phyloP scores from a whole-genome alignment of 1,140 invertebrate genomes.

The Drosophila nigromelanica region DNA sequence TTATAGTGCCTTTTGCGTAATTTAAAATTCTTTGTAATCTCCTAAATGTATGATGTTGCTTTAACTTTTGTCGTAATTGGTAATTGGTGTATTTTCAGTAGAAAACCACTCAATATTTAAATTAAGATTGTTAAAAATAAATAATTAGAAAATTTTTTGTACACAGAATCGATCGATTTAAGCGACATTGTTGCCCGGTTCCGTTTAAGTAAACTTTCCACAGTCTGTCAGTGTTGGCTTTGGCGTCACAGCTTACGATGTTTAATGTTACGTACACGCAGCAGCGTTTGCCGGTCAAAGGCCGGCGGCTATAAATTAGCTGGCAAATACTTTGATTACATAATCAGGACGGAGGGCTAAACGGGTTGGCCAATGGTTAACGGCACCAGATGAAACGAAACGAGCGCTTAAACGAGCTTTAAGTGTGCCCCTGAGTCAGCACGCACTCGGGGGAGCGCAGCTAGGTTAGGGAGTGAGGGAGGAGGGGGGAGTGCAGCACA shows the following conservation, averaged over 20 bases:
- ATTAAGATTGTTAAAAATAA: no score
- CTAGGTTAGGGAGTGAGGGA: neutral
- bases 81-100: no score
- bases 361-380: constrained; percentile 30
- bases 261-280: constrained; percentile 40
- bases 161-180: neutral
- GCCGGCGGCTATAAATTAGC: constrained; percentile 73
- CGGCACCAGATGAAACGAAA: constrained; percentile 63
- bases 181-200: neutral
- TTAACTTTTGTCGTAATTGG: no score
- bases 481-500: neutral
- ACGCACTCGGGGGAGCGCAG: constrained; percentile 39
- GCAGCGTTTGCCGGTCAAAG: constrained; percentile 57
- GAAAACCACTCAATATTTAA: no score
- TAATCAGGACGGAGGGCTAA: constrained; percentile 61
- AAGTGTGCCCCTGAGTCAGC: constrained; percentile 81
- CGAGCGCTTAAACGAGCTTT: constrained; percentile 75
- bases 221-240: constrained; percentile 1
- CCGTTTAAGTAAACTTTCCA: no score
- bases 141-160: no score
- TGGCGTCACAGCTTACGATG: constrained; percentile 9
- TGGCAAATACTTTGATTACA: constrained; percentile 82
- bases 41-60: no score
- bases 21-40: no score
- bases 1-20: no score